Base-by-base conservation (phyloP, 2,113 vertebrate species). In the Ursus arctos region DNA sequence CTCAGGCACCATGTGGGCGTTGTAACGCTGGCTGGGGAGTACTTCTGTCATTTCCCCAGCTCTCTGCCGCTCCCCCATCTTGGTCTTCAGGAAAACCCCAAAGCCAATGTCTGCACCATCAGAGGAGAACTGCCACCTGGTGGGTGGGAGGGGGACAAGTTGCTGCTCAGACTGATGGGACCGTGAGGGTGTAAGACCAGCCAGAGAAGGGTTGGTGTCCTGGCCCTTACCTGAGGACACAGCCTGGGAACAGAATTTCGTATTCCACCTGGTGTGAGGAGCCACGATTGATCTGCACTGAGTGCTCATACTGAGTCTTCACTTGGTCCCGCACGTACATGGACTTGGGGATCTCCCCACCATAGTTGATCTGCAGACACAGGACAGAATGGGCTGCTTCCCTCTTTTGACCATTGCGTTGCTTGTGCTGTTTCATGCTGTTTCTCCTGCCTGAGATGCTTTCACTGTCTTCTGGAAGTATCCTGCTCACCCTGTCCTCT, bases 1-100 rank as follows among this genome's bases (percentile, higher is more conserved):
- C 97, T 99, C 99, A 0, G 99, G 99, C 24, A 99, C 99, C 97
- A 99, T 91, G 98, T 99, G 99, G 12, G 99, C 88, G 2, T 99
- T 99, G 99, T 99, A 99, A 92, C 99, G 99, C 95, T 99, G 99
- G 97, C 95, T 99, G 59, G 97, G 92, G 24, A 99, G 40, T 2
- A 99, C 98, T 96, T 99, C 99, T 0, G 98, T 95, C 99, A 99
- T 99, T 57, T 99, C 99, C 0, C 98, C 99, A 0, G 99, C 99
- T 12, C 99, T 99, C 98, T 99, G 99, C 98, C 99, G 98, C 96
- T 99, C 99, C 5, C 99, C 99, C 0, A 98, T 97, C 96, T 99
- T 99, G 21, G 99, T 99, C 98, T 99, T 99, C 80, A 99, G 94
- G 97, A 99, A 99, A 31, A 99, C 98, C 9, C 99, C 99, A 0